Percentiles rank a stretch among this genome's conserved stretches.
These are phyloP conservation scores for Plectropomus leopardus DNA, from an alignment of 2,113 vertebrate species.

Conservation along the genomic window DNA sequence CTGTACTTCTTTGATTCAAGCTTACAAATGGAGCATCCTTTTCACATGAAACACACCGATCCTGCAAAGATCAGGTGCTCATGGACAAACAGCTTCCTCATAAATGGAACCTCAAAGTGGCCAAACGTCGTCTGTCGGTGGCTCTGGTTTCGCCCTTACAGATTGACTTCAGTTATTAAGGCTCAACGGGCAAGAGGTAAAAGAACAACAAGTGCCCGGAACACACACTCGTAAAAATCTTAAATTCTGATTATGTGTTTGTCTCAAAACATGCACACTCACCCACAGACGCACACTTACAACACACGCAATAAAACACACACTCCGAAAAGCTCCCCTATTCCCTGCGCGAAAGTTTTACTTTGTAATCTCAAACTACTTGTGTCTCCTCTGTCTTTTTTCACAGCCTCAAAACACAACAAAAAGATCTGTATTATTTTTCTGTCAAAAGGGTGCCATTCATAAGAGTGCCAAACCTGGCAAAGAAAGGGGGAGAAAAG, in stretches of 20 bases:
- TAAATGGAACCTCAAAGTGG: not conserved
- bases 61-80: not conserved
- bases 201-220: conserved; percentile 79
- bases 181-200: conserved; percentile 84
- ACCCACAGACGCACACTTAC: conserved; percentile 22
- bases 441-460: conserved; percentile 27
- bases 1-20: not conserved
- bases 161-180: conserved; percentile 82
- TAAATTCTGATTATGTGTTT: conserved; percentile 70
- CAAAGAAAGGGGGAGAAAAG: not conserved
- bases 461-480: conserved; percentile 38
- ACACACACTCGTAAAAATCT: conserved; percentile 75
- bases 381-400: conserved; percentile 57
- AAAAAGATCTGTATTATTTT: conserved; percentile 17
- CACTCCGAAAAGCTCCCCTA: conserved; percentile 64
- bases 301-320: conserved; percentile 34
- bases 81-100: not conserved
- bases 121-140: conserved; percentile 39
- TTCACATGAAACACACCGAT: not conserved
- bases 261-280: conserved; percentile 66
- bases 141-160: conserved; percentile 65
- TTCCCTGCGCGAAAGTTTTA: conserved; percentile 71
- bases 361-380: conserved; percentile 66
- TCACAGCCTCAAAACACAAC: conserved; percentile 76
- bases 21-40: not conserved